Evolutionary conservation across 2,888 invertebrate genomes (phyloP), one percentile per base, ranked within the genome.

Genomic region (Protonemura montana): DNA sequence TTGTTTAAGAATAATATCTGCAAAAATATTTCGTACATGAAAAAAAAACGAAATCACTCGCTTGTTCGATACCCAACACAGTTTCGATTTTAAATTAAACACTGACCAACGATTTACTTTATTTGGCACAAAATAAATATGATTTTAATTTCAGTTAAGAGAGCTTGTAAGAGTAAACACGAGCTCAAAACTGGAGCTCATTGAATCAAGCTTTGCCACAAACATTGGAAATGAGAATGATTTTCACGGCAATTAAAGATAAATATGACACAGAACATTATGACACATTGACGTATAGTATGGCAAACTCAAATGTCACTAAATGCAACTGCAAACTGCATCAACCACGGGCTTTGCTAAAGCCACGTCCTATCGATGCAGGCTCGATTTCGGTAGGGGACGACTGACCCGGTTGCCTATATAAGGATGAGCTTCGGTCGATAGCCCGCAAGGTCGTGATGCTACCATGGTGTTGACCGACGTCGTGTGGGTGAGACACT

Each of bases 121-220:
- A 84, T 84, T 84, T 84, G 84, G 84, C 84, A 84, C 84, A 29
- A 84, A 84, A 84, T 84, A 84, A 84, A 84, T 76, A 81, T 81
- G 59, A 7, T 59, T 59, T 59, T 59, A 84, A 84, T 84, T 59
- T 77, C n/a, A 77, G n/a, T 77, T 84, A 28, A 84, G 84, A 84
- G 84, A 84, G 84, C 84, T 84, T 84, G 26, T 16, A 30, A 81
- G 6, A 29, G 28, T 25, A n/a, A n/a, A n/a, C n/a, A n/a, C n/a
- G n/a, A n/a, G n/a, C n/a, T n/a, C n/a, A n/a, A n/a, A n/a, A n/a
- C n/a, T n/a, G n/a, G n/a, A n/a, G n/a, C n/a, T n/a, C n/a, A 21
- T 10, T 21, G 21, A 59, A 21, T 59, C 21, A 21, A 21, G 59
- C n/a, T n/a, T n/a, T 59, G 59, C 21, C 59, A 59, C 13, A 3